phyloP scores from a whole-genome alignment of 2,113 vertebrate species.

The human region GRCh38 chr9:120177001-120177500 shows the following conservation, averaged over 20 bases:
- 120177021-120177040: slow-evolving; percentile 78
- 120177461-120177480: background rate
- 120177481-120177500: background rate
- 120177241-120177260: background rate
- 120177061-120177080: slow-evolving; percentile 80
- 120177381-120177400: background rate
- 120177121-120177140: background rate
- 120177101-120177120: slow-evolving; percentile 57
- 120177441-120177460: background rate
- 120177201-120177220: background rate
- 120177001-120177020: slow-evolving; percentile 79
- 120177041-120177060: slow-evolving; percentile 75
- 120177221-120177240: background rate
- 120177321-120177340: background rate
- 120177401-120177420: background rate
- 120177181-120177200: background rate
- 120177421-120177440: background rate
- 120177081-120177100: slow-evolving; percentile 44
- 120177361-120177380: background rate
- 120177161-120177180: background rate
- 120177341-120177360: background rate
- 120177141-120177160: background rate
- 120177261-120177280: background rate
- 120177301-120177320: slow-evolving; percentile 42
- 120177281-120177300: background rate